Evolutionary conservation across 2,797 vertebrate species (phyloP), one percentile per base, ranked within the genome.

Genomic region (Diplodus puntazzo): DNA sequence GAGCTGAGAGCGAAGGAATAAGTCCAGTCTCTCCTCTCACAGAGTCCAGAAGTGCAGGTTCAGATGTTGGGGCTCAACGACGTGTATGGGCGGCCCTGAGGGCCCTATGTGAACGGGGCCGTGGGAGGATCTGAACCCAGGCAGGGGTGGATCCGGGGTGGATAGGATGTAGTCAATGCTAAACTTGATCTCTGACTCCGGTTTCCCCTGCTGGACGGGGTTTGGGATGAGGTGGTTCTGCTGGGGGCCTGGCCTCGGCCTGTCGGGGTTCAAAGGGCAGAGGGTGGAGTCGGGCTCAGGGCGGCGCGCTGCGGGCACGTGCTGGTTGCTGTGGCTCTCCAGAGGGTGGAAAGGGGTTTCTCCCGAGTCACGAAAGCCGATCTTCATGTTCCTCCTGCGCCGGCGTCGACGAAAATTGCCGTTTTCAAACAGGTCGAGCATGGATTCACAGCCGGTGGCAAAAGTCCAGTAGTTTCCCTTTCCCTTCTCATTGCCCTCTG

Each of bases 131-230:
- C 95, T 94, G 82, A 96, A 94, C n/a, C 93, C 94, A 0, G 96
- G 94, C 53, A 90, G 68, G 0, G 91, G 92, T 0, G 97, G 97
- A 85, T 96, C 96, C 0, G 98, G 97, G 8, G 97, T 94, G 25
- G 98, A 99, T 3, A 99, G 96, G 89, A 99, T 99, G 94, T 98
- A 98, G 94, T 99, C 98, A 55, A 99, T 99, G 92, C 98, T 99
- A 81, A 99, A 99, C 94, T 99, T 99, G 91, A 99, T 97, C 94
- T 97, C 97, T 1, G 97, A 94, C 72, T 96, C 96, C 0, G 96
- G 94, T 90, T 97, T 98, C 2, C 90, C 82, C n/a, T 92, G 82
- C 52, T 93, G 82, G 8, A 85, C 87, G 46, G 87, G 76, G 83
- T 85, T 90, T 0, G 81, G 80, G 23, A 61, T 30, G 17, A 87